Percentiles rank a stretch among this genome's conserved stretches.
phyloP scores from a whole-genome alignment of 1,140 invertebrate genomes.

The Ceratosolen fusciceps region DNA sequence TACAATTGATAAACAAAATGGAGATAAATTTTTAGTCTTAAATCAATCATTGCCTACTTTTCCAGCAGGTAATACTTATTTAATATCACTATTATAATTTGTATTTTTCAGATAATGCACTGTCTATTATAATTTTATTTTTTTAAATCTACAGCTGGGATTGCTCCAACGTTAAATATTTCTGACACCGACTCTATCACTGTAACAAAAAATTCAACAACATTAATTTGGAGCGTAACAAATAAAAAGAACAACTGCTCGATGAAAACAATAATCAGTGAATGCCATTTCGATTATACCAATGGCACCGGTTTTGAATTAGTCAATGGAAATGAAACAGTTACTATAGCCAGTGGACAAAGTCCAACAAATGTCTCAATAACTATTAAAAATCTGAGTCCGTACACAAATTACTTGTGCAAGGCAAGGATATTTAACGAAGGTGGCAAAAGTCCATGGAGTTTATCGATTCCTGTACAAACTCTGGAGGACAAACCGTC shows the following conservation, averaged over 20 bases:
- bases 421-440: constrained; percentile 46
- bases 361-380: constrained; percentile 32
- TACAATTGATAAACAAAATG: constrained; percentile 48
- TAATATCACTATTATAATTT: no score
- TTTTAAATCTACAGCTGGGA: constrained; percentile 46
- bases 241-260: constrained; percentile 55
- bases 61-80: constrained; percentile 12
- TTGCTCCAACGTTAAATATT: constrained; percentile 18
- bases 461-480: constrained; percentile 39
- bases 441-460: constrained; percentile 52
- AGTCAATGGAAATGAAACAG: constrained; percentile 21
- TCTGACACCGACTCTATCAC: constrained; percentile 8
- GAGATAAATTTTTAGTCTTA: constrained; percentile 1
- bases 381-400: constrained; percentile 52
- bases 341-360: not conserved
- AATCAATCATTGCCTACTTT: constrained; percentile 27
- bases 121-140: constrained; percentile 2
- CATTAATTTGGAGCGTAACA: constrained; percentile 54
- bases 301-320: constrained; percentile 53
- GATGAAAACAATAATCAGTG: constrained; percentile 39
- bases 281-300: constrained; percentile 51
- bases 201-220: constrained; percentile 39
- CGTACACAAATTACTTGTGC: constrained; percentile 59
- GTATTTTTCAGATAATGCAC: not conserved
- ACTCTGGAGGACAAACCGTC: constrained; percentile 59